Conservation (phyloP, 2,888 invertebrate genomes). For the Caenorhabditis japonica region DNA sequence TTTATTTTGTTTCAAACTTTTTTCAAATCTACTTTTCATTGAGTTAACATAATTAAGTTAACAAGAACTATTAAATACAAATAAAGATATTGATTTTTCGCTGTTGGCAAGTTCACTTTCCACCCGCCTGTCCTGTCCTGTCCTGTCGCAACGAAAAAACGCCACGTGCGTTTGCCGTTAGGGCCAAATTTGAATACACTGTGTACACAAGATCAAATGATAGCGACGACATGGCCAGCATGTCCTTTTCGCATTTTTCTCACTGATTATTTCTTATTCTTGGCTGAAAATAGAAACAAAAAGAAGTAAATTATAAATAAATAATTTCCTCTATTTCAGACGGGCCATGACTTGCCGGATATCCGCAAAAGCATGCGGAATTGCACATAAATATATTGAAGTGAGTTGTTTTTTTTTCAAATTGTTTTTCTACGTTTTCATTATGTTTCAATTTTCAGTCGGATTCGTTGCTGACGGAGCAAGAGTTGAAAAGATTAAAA, state of each 20-base stretch:
- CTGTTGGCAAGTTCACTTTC: too few relatives aligned
- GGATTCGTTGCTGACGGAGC: constrained; percentile 74
- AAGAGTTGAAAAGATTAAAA: constrained; percentile 80
- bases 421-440: too few relatives aligned
- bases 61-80: too few relatives aligned
- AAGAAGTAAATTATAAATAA: too few relatives aligned
- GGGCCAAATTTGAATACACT: constrained; percentile 15
- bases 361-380: constrained; percentile 35
- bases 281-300: neutral
- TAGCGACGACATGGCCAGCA: neutral
- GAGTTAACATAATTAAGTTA: too few relatives aligned
- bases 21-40: too few relatives aligned
- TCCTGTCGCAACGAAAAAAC: too few relatives aligned
- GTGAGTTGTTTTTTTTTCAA: constrained; percentile 2
- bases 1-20: too few relatives aligned
- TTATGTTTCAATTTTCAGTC: constrained; percentile 33
- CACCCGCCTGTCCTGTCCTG: too few relatives aligned
- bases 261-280: neutral
- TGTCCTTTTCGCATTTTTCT: neutral
- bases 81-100: too few relatives aligned
- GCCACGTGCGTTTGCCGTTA: too few relatives aligned
- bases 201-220: constrained; percentile 26
- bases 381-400: constrained; percentile 44
- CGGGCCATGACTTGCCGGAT: constrained; percentile 37
- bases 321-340: constrained; percentile 12